These are phyloP conservation scores for Halcyon badia DNA, from an alignment of 2,797 vertebrate species.

Conservation along the genomic window DNA sequence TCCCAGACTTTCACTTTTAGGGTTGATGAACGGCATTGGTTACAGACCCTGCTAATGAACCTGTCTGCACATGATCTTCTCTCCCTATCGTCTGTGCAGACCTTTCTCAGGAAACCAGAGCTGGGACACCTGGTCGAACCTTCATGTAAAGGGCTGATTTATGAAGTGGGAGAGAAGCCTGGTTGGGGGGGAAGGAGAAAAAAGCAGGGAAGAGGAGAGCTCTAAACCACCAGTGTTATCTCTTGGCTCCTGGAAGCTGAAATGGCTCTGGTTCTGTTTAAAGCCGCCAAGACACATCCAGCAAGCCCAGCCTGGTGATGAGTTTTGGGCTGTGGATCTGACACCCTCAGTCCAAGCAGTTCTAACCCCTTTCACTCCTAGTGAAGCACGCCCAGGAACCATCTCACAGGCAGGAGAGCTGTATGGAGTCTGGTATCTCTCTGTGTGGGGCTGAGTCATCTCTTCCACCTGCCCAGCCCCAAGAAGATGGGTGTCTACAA, in stretches of 20 bases:
- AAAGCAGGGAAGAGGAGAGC: neutral
- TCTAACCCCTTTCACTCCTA: neutral
- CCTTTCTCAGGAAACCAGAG: neutral
- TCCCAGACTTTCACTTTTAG: neutral
- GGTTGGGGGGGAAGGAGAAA: neutral
- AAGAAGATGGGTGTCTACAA: neutral
- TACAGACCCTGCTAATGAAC: accelerated
- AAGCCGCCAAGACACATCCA: neutral
- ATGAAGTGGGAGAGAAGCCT: neutral
- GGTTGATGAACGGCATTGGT: neutral
- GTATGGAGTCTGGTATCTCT: accelerated
- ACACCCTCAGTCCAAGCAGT: neutral
- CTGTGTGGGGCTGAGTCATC: neutral
- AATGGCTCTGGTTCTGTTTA: neutral
- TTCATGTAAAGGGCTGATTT: neutral
- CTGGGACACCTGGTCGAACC: neutral
- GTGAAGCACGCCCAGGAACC: neutral
- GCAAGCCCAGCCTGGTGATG: neutral
- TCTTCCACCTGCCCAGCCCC: neutral
- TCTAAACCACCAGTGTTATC: neutral
- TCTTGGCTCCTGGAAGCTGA: neutral
- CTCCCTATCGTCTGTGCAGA: neutral
- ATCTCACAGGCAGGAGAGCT: neutral
- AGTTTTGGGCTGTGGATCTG: neutral
- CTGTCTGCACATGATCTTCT: neutral